Base-by-base conservation (phyloP, 2,888 invertebrate genomes). In the Dascillus cervinus region DNA sequence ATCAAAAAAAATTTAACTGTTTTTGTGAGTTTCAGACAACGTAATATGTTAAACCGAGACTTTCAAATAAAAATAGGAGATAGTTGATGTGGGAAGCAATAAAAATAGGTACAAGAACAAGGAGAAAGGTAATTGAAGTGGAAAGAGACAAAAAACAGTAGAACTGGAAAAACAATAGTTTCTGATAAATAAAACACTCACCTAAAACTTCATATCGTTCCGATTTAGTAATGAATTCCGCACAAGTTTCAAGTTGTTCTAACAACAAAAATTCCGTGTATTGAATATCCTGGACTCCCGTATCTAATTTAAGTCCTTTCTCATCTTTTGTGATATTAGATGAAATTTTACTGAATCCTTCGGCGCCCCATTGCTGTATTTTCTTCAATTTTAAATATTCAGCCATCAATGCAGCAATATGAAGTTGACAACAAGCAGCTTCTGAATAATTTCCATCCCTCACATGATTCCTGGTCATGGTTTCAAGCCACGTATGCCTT, bases 401-500 rank as follows among this genome's bases (percentile, higher is more conserved):
- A 0, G 94, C 89, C 70, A 95, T 90, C 13, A 96, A 70, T 0
- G 95, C 96, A 3, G 94, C 91, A 46, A 95, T 90, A 60, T 97
- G 96, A 1, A 95, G 71, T 60, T 91, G 89, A 58, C 91, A 91
- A 60, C 92, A 91, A 55, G 94, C 92, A 21, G 94, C 94, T 75
- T 96, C 96, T 2, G 94, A 91, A 53, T 79, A 81, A 66, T 94
- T 87, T 15, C 77, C 78, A 55, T 87, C 81, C 38, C 82, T 70
- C 4, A 79, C 76, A 56, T 94, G 91, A 61, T 89, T 84, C 52
- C 79, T 77, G 8, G 94, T 89, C 77, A 96, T 86, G 1, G 89
- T 88, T 47, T 92, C 84, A n/a, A 96, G 76, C 94, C 94, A 94
- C 0, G 94, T 95, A 62, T 90, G 88, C 1, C 96, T 70, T 36